Base-by-base conservation (phyloP, 2,888 invertebrate genomes). In the Helleia helle region DNA sequence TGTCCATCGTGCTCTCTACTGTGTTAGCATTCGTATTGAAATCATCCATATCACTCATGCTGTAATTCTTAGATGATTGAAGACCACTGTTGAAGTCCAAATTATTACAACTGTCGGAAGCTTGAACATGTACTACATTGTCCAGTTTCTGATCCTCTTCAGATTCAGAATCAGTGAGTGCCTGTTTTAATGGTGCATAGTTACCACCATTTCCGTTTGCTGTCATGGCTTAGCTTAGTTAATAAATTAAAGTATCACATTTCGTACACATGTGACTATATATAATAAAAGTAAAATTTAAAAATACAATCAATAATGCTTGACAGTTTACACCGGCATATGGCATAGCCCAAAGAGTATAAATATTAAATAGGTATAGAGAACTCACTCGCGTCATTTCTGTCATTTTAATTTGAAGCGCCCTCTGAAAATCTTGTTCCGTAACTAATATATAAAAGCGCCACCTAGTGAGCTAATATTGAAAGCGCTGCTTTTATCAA, bases 131-230 rank as follows among this genome's bases (percentile, higher is more conserved):
- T 45, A 55, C 55, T 29, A 60, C 72, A 71, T 80, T 69, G 49
- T 79, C 70, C 30, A 74, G 47, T 54, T 72, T 73, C 9, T 71
- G 65, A 22, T 93, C 93, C 58, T 91, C 92, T 58, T 93, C 93
- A 0, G 92, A 92, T 56, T 93, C 91, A 0, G 92, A 91, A 70
- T 93, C 93, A 41, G 92, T 89, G 54, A 93, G 83, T 50, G 90
- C 89, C 77, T 93, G 93, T 48, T 92, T 92, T 58, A 93, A 71
- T 42, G 93, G 93, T 56, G 92, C 88, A 67, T 93, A 93, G 57
- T 88, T 87, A 41, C 70, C 81, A 44, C 80, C 74, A 55, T 67
- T 79, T 43, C 79, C 81, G 73, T 76, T 81, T 50, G 67, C 63
- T 58, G 81, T 70, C 83, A 84, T 84, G 67, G 61, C 62, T 59